These are phyloP conservation scores for Sinodicranocentrus sp. DNA, from an alignment of 2,888 invertebrate species.

Conservation along the genomic window DNA sequence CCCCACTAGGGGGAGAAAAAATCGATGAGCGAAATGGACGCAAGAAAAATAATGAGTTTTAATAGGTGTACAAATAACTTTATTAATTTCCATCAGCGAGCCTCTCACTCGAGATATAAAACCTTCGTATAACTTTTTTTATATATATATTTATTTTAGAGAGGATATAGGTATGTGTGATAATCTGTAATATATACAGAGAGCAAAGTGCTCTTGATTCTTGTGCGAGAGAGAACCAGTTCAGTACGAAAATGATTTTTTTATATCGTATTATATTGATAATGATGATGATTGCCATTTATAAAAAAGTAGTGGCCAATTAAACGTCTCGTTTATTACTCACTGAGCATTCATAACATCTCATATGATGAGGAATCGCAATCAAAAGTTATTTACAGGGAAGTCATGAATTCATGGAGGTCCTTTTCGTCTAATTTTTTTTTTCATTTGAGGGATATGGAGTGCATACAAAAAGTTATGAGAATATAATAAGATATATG, in stretches of 20 bases:
- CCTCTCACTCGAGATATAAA: too few species aligned
- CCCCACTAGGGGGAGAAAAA: not conserved
- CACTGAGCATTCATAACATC: not conserved
- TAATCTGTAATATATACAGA: too few species aligned
- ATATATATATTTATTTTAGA: too few species aligned
- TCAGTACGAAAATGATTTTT: too few species aligned
- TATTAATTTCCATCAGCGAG: conserved; percentile 59
- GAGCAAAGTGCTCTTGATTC: too few species aligned
- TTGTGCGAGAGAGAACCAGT: too few species aligned
- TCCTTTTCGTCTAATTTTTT: conserved; percentile 12
- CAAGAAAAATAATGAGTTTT: conserved; percentile 64
- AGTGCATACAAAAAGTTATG: conserved; percentile 17
- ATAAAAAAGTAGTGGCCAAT: conserved; percentile 64
- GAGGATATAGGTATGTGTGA: too few species aligned
- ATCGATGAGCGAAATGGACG: not conserved
- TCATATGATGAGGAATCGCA: conserved; percentile 13
- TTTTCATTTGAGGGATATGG: not conserved
- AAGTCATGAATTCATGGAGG: conserved; percentile 63
- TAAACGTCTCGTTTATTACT: conserved; percentile 66
- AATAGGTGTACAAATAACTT: conserved; percentile 68
- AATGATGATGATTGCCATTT: conserved; percentile 64
- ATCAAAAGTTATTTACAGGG: conserved; percentile 52
- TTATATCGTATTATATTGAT: too few species aligned
- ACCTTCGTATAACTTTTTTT: too few species aligned
- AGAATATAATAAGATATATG: conserved; percentile 26